Percentiles rank a stretch among this genome's conserved stretches.
phyloP scores from a whole-genome alignment of 2,888 invertebrate genomes.

The Brachylomia viminalis region DNA sequence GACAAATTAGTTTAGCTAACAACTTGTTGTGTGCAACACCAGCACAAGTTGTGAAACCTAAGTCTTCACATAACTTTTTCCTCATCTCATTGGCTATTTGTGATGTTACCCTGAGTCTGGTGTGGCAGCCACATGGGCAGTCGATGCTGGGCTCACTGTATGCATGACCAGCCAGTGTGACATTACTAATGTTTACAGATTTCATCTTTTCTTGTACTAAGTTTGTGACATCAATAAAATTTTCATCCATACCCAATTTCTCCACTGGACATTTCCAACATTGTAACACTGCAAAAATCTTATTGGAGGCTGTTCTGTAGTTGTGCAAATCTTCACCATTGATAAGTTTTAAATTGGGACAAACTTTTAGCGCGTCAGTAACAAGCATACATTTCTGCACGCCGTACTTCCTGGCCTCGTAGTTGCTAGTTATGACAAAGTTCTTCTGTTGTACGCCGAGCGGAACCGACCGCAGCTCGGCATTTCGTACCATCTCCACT shows the following conservation, averaged over 20 bases:
- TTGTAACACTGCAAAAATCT: slow-evolving; percentile 93
- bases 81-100: slow-evolving; percentile 95
- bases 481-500: slow-evolving; percentile 94
- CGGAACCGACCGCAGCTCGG: slow-evolving; percentile 92
- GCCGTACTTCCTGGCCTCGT: slow-evolving; percentile 94
- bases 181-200: slow-evolving; percentile 74
- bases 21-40: slow-evolving; percentile 96
- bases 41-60: slow-evolving; percentile 95
- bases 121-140: slow-evolving; percentile 94
- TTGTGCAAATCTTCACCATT: slow-evolving; percentile 96
- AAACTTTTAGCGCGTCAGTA: slow-evolving; percentile 93
- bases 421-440: slow-evolving; percentile 96
- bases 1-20: slow-evolving; percentile 94
- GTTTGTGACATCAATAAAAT: slow-evolving; percentile 94
- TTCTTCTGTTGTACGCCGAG: slow-evolving; percentile 96
- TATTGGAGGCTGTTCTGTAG: slow-evolving; percentile 94
- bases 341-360: slow-evolving; percentile 94
- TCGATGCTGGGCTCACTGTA: slow-evolving; percentile 89
- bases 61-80: slow-evolving; percentile 91
- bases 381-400: slow-evolving; percentile 95
- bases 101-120: slow-evolving; percentile 92
- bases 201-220: slow-evolving; percentile 90
- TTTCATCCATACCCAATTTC: slow-evolving; percentile 96
- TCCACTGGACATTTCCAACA: slow-evolving; percentile 94
- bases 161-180: slow-evolving; percentile 90